These are phyloP conservation scores for Rhagonycha lutea DNA, from an alignment of 2,888 invertebrate genomes.

Conservation along the genomic window DNA sequence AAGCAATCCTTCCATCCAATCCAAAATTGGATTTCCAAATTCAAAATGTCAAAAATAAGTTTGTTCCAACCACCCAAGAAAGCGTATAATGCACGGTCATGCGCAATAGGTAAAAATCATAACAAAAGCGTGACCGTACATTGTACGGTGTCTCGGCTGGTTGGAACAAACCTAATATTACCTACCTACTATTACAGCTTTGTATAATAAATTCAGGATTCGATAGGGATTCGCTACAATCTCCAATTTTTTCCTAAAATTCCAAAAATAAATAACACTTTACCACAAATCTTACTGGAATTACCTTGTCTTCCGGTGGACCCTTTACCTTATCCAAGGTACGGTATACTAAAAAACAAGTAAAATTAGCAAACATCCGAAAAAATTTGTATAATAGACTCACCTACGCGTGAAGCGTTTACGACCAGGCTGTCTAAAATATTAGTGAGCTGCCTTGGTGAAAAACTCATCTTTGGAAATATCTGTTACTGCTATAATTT, in stretches of 20 bases:
- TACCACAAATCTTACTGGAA: neutral
- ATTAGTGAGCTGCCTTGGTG: neutral
- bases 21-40: too few species aligned
- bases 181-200: neutral
- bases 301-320: neutral
- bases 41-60: too few species aligned
- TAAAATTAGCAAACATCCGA: neutral
- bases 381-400: neutral
- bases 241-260: neutral
- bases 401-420: neutral
- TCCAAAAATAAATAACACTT: neutral
- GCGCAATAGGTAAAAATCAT: too few species aligned
- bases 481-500: neutral
- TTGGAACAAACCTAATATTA: too few species aligned
- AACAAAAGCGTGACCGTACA: too few species aligned
- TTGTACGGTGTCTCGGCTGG: too few species aligned
- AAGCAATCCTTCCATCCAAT: too few species aligned
- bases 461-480: neutral
- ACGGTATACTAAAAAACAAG: neutral
- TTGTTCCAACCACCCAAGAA: too few species aligned
- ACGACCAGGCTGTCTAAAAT: neutral
- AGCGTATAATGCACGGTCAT: too few species aligned
- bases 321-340: accelerated
- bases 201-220: neutral
- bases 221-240: neutral